Evolutionary conservation across 2,888 invertebrate genomes (phyloP).

Genomic region (Hetaerina titia): DNA sequence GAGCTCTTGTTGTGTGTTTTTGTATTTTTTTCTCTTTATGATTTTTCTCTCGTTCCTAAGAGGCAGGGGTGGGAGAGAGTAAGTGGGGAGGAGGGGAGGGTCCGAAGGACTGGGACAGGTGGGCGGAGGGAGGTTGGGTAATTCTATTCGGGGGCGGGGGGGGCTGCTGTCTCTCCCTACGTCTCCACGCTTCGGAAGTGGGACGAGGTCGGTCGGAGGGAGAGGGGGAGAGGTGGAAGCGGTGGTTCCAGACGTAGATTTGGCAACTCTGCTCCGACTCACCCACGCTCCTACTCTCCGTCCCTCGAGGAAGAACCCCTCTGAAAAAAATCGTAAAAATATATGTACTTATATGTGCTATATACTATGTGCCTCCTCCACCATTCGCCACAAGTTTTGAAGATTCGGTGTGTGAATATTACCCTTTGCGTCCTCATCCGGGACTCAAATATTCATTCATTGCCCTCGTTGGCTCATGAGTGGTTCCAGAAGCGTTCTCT

Average conservation of each 20-base stretch:
- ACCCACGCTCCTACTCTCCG: slow-evolving; percentile 43
- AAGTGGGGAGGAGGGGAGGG: not conserved
- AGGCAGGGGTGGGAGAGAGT: slow-evolving; percentile 33
- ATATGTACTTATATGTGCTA: too few relatives aligned
- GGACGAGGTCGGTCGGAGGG: slow-evolving; percentile 79
- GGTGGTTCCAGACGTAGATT: slow-evolving; percentile 56
- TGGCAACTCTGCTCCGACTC: slow-evolving; percentile 42
- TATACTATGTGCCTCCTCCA: too few relatives aligned
- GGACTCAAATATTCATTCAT: too few relatives aligned
- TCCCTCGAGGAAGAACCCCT: not conserved
- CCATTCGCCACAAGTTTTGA: too few relatives aligned
- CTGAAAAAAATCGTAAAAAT: not conserved
- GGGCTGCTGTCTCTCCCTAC: slow-evolving; percentile 75
- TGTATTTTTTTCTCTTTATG: not conserved
- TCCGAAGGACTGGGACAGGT: slow-evolving; percentile 16
- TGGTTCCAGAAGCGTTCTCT: too few relatives aligned
- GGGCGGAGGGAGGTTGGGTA: slow-evolving; percentile 62
- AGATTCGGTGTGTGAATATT: too few relatives aligned
- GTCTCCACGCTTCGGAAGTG: slow-evolving; percentile 70
- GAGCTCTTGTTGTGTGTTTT: not conserved
- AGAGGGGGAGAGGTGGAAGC: slow-evolving; percentile 15
- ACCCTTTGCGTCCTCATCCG: too few relatives aligned
- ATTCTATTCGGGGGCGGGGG: slow-evolving; percentile 74
- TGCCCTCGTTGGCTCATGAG: too few relatives aligned
- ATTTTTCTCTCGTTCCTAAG: not conserved